phyloP scores from a whole-genome alignment of 2,797 vertebrate genomes.

The Carcharodon carcharias region DNA sequence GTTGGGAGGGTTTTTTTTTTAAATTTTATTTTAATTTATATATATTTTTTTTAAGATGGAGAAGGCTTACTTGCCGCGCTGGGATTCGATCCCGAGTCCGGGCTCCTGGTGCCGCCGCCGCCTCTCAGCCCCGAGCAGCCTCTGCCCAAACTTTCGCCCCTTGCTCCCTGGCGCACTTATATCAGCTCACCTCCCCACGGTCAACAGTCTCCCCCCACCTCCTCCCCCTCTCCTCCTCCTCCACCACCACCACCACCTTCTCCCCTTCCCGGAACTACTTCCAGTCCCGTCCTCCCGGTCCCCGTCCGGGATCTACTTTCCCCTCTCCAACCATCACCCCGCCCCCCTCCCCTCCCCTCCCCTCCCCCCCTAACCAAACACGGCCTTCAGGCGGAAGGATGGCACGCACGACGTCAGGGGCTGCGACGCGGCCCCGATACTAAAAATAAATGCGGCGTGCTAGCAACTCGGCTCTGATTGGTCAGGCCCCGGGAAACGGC shows the following conservation, averaged over 20 bases:
- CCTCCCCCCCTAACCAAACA: neutral
- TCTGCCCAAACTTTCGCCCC: conserved; percentile 28
- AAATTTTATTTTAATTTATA: neutral
- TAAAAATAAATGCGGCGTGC: conserved; percentile 82
- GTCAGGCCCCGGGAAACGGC: no score
- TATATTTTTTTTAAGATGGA: neutral
- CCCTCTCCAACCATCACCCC: neutral
- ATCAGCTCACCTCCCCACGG: neutral
- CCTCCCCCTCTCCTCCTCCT: no score
- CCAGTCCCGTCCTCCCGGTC: no score
- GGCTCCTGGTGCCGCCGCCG: neutral
- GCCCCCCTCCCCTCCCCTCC: fast-evolving
- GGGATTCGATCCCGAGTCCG: neutral
- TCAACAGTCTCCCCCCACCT: no score
- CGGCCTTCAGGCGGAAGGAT: neutral
- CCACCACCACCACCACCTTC: no score
- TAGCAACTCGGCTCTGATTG: conserved; percentile 90
- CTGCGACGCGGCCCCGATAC: conserved; percentile 46
- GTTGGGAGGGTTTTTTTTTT: no score
- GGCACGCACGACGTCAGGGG: neutral
- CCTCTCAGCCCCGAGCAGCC: no score
- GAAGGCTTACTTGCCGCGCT: conserved; percentile 24
- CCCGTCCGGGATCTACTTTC: neutral
- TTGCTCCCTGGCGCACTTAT: conserved; percentile 19
- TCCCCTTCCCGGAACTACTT: neutral